Evolutionary conservation across 2,113 vertebrate genomes (phyloP).

Genomic region (Holacanthus passer): DNA sequence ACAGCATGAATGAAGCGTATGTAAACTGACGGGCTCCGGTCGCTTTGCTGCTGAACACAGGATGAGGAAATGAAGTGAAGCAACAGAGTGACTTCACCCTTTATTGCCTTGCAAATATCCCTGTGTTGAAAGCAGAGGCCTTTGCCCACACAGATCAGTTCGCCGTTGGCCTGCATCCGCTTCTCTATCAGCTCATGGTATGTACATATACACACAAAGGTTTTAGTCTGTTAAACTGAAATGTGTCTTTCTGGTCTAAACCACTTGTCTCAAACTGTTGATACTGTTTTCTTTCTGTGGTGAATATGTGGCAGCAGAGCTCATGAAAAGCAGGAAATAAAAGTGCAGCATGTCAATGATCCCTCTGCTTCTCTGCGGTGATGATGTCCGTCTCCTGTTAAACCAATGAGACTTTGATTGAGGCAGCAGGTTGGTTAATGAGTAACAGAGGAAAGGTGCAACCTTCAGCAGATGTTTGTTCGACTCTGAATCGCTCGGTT

Average conservation of each 20-base stretch:
- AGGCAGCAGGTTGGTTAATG: slow-evolving; percentile 75
- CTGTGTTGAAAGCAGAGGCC: slow-evolving; percentile 61
- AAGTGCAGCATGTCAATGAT: background rate
- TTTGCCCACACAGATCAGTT: slow-evolving; percentile 78
- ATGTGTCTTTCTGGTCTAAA: background rate
- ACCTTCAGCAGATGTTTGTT: slow-evolving; percentile 65
- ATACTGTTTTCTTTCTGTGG: too few relatives aligned
- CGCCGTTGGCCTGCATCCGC: slow-evolving; percentile 68
- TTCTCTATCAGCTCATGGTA: slow-evolving; percentile 69
- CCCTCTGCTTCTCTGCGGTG: background rate
- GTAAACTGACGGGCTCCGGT: background rate
- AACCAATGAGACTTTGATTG: slow-evolving; percentile 62
- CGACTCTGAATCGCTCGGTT: slow-evolving; percentile 33
- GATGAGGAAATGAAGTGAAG: slow-evolving; percentile 74
- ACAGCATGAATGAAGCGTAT: background rate
- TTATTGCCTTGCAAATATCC: slow-evolving; percentile 79
- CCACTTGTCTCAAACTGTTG: background rate
- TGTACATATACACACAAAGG: slow-evolving; percentile 9
- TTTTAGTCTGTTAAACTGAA: background rate
- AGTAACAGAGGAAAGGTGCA: slow-evolving; percentile 73
- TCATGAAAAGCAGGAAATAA: slow-evolving; percentile 52
- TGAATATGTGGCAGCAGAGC: background rate
- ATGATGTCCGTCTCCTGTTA: slow-evolving; percentile 29
- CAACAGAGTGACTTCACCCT: slow-evolving; percentile 60
- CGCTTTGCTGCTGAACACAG: slow-evolving; percentile 31